A percentile compares a stretch with the other conserved stretches of the same genome.
Conservation (phyloP, 37 sponge, comb jelly and placozoan species). For the Haliclona indistincta region DNA sequence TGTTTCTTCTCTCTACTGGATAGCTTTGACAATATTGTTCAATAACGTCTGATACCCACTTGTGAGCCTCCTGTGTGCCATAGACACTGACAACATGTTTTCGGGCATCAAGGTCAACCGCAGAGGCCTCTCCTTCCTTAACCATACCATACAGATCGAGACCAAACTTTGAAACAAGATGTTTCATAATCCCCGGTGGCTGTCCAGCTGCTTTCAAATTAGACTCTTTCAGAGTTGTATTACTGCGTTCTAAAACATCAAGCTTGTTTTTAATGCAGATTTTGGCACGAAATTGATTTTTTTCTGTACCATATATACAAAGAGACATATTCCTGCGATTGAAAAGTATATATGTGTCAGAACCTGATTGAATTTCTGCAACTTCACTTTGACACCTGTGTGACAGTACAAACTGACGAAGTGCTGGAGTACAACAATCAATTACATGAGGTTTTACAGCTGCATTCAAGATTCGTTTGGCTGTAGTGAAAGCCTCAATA, state of each 20-base stretch:
- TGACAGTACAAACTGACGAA: constrained; percentile 14
- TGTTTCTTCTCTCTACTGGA: not conserved
- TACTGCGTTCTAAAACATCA: not conserved
- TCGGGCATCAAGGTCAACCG: constrained; percentile 15
- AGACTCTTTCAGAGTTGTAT: not conserved
- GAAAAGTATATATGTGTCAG: constrained; percentile 8
- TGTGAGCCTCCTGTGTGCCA: constrained; percentile 7
- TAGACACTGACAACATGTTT: constrained; percentile 37
- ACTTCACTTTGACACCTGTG: constrained; percentile 8
- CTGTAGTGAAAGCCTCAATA: constrained; percentile 22
- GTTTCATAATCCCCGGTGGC: constrained; percentile 68
- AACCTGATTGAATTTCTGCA: not conserved
- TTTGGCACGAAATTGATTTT: constrained; percentile 23
- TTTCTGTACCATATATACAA: constrained; percentile 49
- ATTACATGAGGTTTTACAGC: constrained; percentile 26
- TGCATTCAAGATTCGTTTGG: constrained; percentile 8
- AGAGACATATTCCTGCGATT: constrained; percentile 3
- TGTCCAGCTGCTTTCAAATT: constrained; percentile 14
- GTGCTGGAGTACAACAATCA: constrained; percentile 3
- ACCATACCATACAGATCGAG: constrained; percentile 9
- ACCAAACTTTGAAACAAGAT: constrained; percentile 48
- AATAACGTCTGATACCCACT: not conserved
- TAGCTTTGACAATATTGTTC: not conserved
- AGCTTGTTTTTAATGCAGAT: not conserved
- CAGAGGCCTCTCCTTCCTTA: constrained; percentile 16